Evolutionary conservation across 1,140 invertebrate species (phyloP).

Genomic region (Papilio polytes): DNA sequence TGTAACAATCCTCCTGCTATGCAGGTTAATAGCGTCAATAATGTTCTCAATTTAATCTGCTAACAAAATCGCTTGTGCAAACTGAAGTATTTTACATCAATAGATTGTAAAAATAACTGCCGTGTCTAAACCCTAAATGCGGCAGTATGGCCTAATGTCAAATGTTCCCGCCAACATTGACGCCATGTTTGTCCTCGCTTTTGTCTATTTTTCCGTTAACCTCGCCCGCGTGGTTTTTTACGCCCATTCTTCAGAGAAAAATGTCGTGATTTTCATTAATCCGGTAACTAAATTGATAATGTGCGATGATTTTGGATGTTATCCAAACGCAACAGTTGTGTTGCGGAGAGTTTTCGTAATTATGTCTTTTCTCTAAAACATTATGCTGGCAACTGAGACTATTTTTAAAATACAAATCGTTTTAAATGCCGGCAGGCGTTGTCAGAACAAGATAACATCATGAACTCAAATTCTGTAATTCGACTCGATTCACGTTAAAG

Average conservation of each 20-base stretch:
- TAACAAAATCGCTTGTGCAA: background rate
- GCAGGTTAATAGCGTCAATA: slow-evolving; percentile 7
- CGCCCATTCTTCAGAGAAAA: slow-evolving; percentile 31
- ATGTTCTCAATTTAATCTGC: background rate
- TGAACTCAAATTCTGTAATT: slow-evolving; percentile 30
- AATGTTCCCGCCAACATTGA: slow-evolving; percentile 27
- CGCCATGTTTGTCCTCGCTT: slow-evolving; percentile 32
- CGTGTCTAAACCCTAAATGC: background rate
- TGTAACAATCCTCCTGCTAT: background rate
- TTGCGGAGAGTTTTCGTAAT: slow-evolving; percentile 69
- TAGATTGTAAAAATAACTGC: background rate
- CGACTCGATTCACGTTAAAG: slow-evolving; percentile 7
- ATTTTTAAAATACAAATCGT: slow-evolving; percentile 62
- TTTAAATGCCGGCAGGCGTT: slow-evolving; percentile 27
- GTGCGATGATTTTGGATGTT: slow-evolving; percentile 70
- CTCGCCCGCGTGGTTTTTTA: background rate
- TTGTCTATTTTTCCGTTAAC: slow-evolving; percentile 37
- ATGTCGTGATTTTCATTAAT: slow-evolving; percentile 71
- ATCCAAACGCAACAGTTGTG: slow-evolving; percentile 74
- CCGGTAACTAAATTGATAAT: slow-evolving; percentile 71
- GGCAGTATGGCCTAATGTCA: background rate
- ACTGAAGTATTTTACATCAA: background rate
- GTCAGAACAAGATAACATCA: background rate
- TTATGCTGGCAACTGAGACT: slow-evolving; percentile 61
- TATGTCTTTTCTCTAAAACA: slow-evolving; percentile 73